These are phyloP conservation scores for Protula sp. DNA, from an alignment of 2,888 invertebrate species.

Conservation along the genomic window DNA sequence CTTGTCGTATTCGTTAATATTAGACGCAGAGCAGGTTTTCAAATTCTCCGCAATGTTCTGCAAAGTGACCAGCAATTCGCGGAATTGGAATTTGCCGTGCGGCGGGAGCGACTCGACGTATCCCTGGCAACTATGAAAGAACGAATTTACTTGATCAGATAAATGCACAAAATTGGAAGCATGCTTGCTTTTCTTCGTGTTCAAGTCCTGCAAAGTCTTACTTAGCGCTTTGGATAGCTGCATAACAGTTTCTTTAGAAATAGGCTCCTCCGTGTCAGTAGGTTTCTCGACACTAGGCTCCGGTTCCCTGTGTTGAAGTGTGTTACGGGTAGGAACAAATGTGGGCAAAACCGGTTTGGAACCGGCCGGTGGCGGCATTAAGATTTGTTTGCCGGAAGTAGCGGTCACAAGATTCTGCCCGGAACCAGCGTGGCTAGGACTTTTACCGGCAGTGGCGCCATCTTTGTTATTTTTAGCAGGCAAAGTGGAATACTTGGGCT, in stretches of 20 bases:
- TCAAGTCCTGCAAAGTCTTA: conserved; percentile 35
- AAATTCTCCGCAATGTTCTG: conserved; percentile 28
- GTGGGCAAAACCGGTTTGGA: not conserved
- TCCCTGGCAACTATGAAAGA: conserved; percentile 68
- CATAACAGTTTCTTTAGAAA: conserved; percentile 24
- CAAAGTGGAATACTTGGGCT: not conserved
- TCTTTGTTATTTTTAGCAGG: not conserved
- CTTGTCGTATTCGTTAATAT: conserved; percentile 30
- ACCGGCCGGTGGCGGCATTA: not conserved
- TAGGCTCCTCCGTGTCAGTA: conserved; percentile 7
- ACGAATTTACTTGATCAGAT: conserved; percentile 71
- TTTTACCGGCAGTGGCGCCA: no score
- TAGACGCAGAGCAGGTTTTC: conserved; percentile 29
- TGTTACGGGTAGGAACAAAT: not conserved
- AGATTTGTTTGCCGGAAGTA: not conserved
- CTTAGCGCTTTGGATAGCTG: conserved; percentile 33
- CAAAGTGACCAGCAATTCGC: conserved; percentile 55
- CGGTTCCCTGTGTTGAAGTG: conserved; percentile 13
- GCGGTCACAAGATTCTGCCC: no score
- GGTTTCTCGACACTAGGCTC: not conserved
- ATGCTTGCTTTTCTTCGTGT: conserved; percentile 32
- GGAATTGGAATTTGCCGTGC: conserved; percentile 81
- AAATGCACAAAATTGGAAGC: conserved; percentile 70
- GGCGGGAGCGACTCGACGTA: conserved; percentile 80
- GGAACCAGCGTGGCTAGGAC: no score